phyloP scores from a whole-genome alignment of 2,113 vertebrate species.

The Etheostoma cragini region DNA sequence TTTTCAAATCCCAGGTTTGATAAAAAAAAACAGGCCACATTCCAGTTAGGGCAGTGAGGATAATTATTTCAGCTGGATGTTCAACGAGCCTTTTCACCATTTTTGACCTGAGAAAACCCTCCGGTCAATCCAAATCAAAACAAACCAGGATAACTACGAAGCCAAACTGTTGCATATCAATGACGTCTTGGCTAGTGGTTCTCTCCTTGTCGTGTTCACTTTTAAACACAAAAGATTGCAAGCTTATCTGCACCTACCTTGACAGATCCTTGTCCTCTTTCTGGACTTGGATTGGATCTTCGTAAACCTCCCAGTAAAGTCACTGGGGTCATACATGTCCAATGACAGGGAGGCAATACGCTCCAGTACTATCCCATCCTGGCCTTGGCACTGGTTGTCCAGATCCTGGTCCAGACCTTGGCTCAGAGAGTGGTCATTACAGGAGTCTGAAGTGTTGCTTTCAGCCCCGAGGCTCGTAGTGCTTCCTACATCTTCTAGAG shows the following conservation, averaged over 20 bases:
- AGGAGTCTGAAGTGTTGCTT: conserved; percentile 32
- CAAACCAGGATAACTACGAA: neutral
- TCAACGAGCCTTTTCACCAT: conserved; percentile 13
- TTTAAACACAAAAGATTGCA: neutral
- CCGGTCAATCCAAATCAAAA: conserved; percentile 7
- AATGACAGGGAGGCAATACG: conserved; percentile 86
- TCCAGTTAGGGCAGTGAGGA: conserved; percentile 22
- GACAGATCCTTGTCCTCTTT: conserved; percentile 89
- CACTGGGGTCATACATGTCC: conserved; percentile 88
- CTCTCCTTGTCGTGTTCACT: neutral
- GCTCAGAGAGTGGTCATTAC: conserved; percentile 25
- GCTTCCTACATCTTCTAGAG: conserved; percentile 73
- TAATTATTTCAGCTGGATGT: conserved; percentile 30
- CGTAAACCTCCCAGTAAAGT: conserved; percentile 87
- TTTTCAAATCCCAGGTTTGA: conserved; percentile 18
- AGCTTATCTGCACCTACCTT: conserved; percentile 85
- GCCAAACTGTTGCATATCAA: no score
- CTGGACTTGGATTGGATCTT: conserved; percentile 88
- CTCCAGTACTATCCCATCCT: conserved; percentile 79
- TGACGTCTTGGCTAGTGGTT: neutral
- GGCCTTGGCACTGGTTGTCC: conserved; percentile 37
- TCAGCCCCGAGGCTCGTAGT: conserved; percentile 45
- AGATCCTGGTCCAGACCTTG: conserved; percentile 38
- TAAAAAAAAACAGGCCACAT: conserved; percentile 36
- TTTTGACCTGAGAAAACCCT: conserved; percentile 11